Base-by-base conservation (phyloP, 2,888 invertebrate genomes). In the Drosophila antonietae region DNA sequence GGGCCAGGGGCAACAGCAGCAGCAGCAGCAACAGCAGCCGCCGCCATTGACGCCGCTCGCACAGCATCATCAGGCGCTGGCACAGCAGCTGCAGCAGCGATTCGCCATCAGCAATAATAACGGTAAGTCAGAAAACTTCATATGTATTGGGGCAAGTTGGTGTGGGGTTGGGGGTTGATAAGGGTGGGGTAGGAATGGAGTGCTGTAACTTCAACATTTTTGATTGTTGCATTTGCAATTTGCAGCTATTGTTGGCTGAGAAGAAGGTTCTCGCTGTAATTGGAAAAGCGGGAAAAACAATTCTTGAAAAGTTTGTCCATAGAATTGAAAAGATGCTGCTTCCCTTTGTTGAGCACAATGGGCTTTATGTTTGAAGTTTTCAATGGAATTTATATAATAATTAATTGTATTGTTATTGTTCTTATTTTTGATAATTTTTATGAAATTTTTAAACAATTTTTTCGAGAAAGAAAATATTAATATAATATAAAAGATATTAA, bases 21-120 rank as follows among this genome's bases (percentile, higher is more conserved):
- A 90, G 61, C 89, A 46, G 7, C 20, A n/a, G 3, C 82, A 81
- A 88, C 56, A 90, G 60, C 89, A 31, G 49, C 49, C 91, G 46
- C 92, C 92, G 58, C 75, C 92, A 56, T 73, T 92, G 70, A 92
- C 93, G 60, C 92, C 93, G 51, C 93, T 94, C 75, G 93, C 94
- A 71, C 95, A 95, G 89, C 95, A 95, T 84, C 95, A 95, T 92
- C 94, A 94, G 68, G 94, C 94, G 78, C 93, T 94, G 88, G 95
- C 95, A 90, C 93, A 94, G 93, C 95, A 93, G 81, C 93, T 94
- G 88, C 94, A 95, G 88, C 95, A 95, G 90, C 94, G 94, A 85
- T 94, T 94, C 83, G 92, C 92, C 88, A 91, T 91, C 90, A 92
- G 91, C 91, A 93, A 90, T 89, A 93, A 92, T 91, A 92, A 92